Evolutionary conservation across 2,113 vertebrate genomes (phyloP).

Genomic region (Poeciliopsis retropinna): DNA sequence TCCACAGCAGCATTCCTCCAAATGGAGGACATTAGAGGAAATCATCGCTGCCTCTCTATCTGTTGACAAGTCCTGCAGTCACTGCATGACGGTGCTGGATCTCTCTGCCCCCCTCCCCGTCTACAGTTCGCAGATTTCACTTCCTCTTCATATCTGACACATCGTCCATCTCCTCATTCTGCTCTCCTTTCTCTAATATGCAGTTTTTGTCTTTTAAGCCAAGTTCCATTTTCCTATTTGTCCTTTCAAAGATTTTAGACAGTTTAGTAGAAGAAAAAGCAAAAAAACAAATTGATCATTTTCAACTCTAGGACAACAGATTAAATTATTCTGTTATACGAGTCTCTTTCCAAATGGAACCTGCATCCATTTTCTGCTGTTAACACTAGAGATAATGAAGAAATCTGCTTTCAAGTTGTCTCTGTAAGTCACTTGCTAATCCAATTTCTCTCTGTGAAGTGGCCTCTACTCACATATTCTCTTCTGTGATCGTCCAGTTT

Average conservation of each 20-base stretch:
- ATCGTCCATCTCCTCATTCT: background rate
- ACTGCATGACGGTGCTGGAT: slow-evolving; percentile 67
- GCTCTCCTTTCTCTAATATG: slow-evolving; percentile 3
- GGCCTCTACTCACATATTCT: slow-evolving; percentile 22
- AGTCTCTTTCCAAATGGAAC: background rate
- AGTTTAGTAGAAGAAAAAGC: background rate
- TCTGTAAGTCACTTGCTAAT: slow-evolving; percentile 50
- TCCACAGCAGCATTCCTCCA: slow-evolving; percentile 52
- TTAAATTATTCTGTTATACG: background rate
- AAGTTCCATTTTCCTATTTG: no score
- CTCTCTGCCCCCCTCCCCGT: background rate
- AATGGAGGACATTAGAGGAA: slow-evolving; percentile 46
- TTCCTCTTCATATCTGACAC: slow-evolving; percentile 31
- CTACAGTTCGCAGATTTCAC: slow-evolving; percentile 27
- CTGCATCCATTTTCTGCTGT: slow-evolving; percentile 22
- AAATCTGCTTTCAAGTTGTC: slow-evolving; percentile 25
- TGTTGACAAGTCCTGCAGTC: slow-evolving; percentile 61
- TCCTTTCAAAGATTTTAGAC: no score
- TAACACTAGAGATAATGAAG: slow-evolving; percentile 29
- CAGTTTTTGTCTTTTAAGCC: no score
- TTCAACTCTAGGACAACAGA: background rate
- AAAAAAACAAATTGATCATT: background rate
- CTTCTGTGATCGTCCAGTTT: slow-evolving; percentile 14
- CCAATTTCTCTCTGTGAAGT: slow-evolving; percentile 36
- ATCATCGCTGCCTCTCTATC: slow-evolving; percentile 35